Base-by-base conservation (phyloP, 2,113 vertebrate genomes). In the Pelvicachromis taeniatus region DNA sequence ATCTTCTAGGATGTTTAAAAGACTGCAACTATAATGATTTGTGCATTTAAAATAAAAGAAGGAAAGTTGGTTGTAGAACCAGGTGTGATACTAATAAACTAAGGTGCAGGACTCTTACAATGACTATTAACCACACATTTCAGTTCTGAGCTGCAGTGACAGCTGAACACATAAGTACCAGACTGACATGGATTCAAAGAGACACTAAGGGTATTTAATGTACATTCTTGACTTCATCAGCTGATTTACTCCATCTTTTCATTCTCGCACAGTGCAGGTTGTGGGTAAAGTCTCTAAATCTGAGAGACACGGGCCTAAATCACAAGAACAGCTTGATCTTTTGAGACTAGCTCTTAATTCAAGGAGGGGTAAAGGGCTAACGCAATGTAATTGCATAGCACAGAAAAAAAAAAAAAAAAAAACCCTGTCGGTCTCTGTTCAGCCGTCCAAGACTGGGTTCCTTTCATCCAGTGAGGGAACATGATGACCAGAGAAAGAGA, bases 371-470 rank as follows among this genome's bases (percentile, higher is more conserved):
- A 58, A 65, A 83, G 77, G 70, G 52, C 81, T 45, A 85, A 90
- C 81, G 92, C 87, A 90, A 91, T 35, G 86, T 53, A 80, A 91
- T 92, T 93, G 88, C 88, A 90, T 87, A 92, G 91, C 85, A 93
- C 85, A 91, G 17, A 61, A 61, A 61, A 3, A 59, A 33, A 5
- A 31, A 33, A 5, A 33, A 90, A 90, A 83, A 91, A 23, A 88
- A 80, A 83, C 56, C 52, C 86, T 88, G 61, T 86, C 86, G 78
- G 84, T 90, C 83, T 87, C 75, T 77, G 81, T 86, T 82, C 59
- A 81, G 45, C 81, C 4, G n/a, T 81, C 81, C 81, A 85, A 92
- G 87, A 94, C 90, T 89, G 87, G 82, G 48, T 29, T 87, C 75
- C 86, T 90, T 92, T 94, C 89, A 93, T 93, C 77, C 90, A 85